These are phyloP conservation scores for Drosophila tanythrix DNA, from an alignment of 2,888 invertebrate genomes.

Conservation along the genomic window DNA sequence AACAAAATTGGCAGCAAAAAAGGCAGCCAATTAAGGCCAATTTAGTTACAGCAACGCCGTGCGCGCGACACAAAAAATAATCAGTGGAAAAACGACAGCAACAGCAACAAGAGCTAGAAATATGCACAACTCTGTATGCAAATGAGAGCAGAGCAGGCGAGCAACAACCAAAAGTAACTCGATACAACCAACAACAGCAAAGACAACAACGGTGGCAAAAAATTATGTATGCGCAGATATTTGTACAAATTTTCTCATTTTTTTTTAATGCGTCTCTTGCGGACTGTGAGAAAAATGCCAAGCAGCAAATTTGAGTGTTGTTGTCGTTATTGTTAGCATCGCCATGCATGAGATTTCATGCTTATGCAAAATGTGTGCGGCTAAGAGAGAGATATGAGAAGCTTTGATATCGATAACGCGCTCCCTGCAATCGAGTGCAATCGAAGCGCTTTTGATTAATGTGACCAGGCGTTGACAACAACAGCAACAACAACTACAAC, in stretches of 20 bases:
- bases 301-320: conserved; percentile 29
- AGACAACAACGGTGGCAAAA: conserved; percentile 41
- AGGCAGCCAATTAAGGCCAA: conserved; percentile 79
- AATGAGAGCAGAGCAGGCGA: conserved; percentile 70
- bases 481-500: conserved; percentile 24
- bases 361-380: conserved; percentile 22
- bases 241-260: conserved; percentile 67
- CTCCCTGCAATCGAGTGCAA: conserved; percentile 39
- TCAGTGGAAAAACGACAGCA: conserved; percentile 61
- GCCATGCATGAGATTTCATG: conserved; percentile 25
- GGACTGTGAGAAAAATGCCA: conserved; percentile 74
- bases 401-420: conserved; percentile 52
- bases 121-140: conserved; percentile 65
- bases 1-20: conserved; percentile 75
- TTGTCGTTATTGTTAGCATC: conserved; percentile 16
- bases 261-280: conserved; percentile 45
- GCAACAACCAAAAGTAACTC: conserved; percentile 73
- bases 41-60: conserved; percentile 73
- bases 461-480: conserved; percentile 60
- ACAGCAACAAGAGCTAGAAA: conserved; percentile 29
- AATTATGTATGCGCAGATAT: conserved; percentile 69
- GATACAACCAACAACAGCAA: conserved; percentile 62
- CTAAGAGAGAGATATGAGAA: conserved; percentile 5
- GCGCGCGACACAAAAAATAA: conserved; percentile 69
- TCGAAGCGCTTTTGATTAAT: conserved; percentile 57